Percentiles rank a stretch among this genome's conserved stretches.
Evolutionary conservation across 1,140 invertebrate species (phyloP).

Genomic region (Nebria ingens): DNA sequence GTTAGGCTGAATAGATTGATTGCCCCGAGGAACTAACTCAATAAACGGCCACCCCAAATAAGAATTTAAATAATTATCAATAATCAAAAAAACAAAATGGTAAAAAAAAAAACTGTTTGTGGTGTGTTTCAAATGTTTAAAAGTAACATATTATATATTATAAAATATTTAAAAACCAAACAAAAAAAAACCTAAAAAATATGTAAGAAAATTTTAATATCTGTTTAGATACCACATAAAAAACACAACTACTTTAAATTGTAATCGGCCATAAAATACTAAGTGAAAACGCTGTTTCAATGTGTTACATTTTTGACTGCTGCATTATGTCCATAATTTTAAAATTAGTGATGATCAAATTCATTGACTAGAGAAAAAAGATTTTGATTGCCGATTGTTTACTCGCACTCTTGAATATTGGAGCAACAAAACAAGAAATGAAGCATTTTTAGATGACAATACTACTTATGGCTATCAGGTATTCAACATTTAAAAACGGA

Average conservation of each 20-base stretch:
- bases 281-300: constrained; percentile 8
- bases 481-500: too few relatives aligned
- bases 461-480: not conserved
- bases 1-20: too few relatives aligned
- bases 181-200: too few relatives aligned
- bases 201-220: constrained; percentile 5
- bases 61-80: not conserved
- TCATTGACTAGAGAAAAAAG: not conserved
- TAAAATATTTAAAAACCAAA: too few relatives aligned
- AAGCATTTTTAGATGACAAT: not conserved
- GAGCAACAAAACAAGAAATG: not conserved
- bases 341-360: not conserved
- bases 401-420: not conserved
- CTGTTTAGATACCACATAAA: constrained; percentile 4
- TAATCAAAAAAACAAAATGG: constrained; percentile 3
- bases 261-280: constrained; percentile 1
- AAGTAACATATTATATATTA: too few relatives aligned
- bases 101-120: not conserved
- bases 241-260: not conserved
- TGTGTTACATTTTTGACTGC: constrained; percentile 2
- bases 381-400: not conserved
- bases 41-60: not conserved
- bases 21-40: too few relatives aligned
- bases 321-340: constrained; percentile 6
- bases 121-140: constrained; percentile 8